Evolutionary conservation across 2,113 vertebrate genomes (phyloP), one percentile per base, ranked within the genome.

Genomic region (Nibea coibor): DNA sequence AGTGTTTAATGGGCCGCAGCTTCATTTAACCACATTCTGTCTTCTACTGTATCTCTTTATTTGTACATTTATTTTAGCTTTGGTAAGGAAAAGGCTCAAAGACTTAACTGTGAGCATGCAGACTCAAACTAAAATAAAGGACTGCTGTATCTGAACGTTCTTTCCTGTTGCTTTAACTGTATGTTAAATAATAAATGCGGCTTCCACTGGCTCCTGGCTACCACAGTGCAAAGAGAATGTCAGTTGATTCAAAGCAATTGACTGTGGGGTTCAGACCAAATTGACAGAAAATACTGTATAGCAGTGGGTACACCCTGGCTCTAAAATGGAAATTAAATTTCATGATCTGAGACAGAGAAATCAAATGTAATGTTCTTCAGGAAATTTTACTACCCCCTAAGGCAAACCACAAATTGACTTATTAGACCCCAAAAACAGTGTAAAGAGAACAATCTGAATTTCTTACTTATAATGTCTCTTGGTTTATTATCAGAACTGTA

Each of bases 311-410:
- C 24, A 62, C 24, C 47, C 54, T 50, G 72, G 1, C 80, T 82
- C 24, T 62, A 51, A 39, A 76, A 64, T 78, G 53, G 64, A 83
- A 83, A 83, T 78, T 3, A 86, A 83, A 73, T 68, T 51, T 59
- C 8, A 79, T 59, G 24, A 79, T 85, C 68, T 70, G 76, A 74
- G 63, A 14, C 28, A 43, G 50, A 63, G 28, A 87, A 73, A 72
- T 72, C 22, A 61, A 66, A 83, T 9, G 26, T 56, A 67, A 70
- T 79, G 50, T 74, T 58, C 74, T 68, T 51, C 16, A 69, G 67
- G 71, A 85, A 82, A 66, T 54, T 76, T 56, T 17, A 35, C 15
- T 12, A 39, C 56, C 62, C 51, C 62, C 28, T 54, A 50, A 20
- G 77, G 65, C 47, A 78, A 78, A 50, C 39, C 43, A 59, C 58